Conservation (phyloP, 2,888 invertebrate genomes). For the Morinoia aosen region DNA sequence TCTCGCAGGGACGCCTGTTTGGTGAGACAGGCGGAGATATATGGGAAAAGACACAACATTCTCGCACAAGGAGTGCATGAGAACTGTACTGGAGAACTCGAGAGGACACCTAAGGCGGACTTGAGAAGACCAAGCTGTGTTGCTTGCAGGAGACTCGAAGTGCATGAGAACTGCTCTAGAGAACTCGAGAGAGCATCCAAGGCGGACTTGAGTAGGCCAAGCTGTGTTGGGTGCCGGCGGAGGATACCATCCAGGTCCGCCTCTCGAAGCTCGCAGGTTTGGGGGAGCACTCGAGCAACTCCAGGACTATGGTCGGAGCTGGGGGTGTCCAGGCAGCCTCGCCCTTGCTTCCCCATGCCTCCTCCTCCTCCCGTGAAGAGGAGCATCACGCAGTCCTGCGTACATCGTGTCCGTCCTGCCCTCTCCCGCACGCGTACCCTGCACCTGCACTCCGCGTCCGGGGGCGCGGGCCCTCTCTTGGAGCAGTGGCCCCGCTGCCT, state of each 20-base stretch:
- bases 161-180: not conserved
- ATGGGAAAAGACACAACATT: not conserved
- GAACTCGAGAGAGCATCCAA: not conserved
- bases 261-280: not conserved
- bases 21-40: not conserved
- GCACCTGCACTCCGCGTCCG: not conserved
- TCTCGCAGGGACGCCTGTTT: too few species aligned
- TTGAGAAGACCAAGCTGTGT: not conserved
- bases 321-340: not conserved
- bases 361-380: conserved; percentile 24
- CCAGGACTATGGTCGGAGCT: conserved; percentile 6
- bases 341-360: conserved; percentile 23
- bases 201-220: not conserved
- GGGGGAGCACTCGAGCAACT: not conserved
- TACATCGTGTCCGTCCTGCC: conserved; percentile 9
- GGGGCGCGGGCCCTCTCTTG: not conserved
- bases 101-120: not conserved
- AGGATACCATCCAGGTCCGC: too few species aligned
- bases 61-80: not conserved
- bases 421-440: not conserved
- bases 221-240: not conserved
- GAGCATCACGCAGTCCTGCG: conserved; percentile 46
- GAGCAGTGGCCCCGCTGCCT: conserved; percentile 7
- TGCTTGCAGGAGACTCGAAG: not conserved
- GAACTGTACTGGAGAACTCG: not conserved